Evolutionary conservation across 2,888 invertebrate species (phyloP), one percentile per base, ranked within the genome.

Genomic region (Pollenia amentaria): DNA sequence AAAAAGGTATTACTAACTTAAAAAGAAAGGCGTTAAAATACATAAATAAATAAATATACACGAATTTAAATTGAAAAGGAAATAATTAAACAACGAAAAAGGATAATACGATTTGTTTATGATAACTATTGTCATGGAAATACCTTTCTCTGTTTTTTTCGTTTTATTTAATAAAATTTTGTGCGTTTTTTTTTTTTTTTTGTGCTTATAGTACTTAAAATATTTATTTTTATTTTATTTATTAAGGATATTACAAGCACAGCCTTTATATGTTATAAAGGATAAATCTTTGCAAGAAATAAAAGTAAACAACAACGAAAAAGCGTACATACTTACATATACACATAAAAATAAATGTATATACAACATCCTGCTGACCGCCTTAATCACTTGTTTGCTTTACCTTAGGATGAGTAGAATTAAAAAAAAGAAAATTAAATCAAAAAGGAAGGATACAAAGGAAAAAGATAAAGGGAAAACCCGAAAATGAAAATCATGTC

Each of bases 101-200:
- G 62, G 64, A 83, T 77, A 77, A 72, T 57, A 18, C 46, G 55
- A 81, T 82, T 73, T 77, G 21, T 48, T 16, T 69, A 55, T 67
- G 46, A 76, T 64, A 55, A 40, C 12, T 18, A 72, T 86, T 83
- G 83, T 86, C 79, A 83, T 83, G 79, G 65, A 80, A 65, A 80
- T 60, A 79, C 16, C 11, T 46, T 55, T 16, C 6, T 9, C 1
- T 51, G 21, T 53, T 38, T 40, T 42, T 29, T 48, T 81, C 48
- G 9, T 48, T 40, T 57, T 12, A 51, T 72, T 75, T 53, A 82
- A 75, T 82, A 51, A 78, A 85, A 70, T 82, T 79, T 82, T 44
- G 4, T 62, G 29, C 72, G 51, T 40, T 46, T 73, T 46, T 46
- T 9, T 18, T 21, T 11, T 53, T 40, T 78, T 53, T 73, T 60